These are phyloP conservation scores for Jacana jacana DNA, from an alignment of 2,113 vertebrate species.

Conservation along the genomic window DNA sequence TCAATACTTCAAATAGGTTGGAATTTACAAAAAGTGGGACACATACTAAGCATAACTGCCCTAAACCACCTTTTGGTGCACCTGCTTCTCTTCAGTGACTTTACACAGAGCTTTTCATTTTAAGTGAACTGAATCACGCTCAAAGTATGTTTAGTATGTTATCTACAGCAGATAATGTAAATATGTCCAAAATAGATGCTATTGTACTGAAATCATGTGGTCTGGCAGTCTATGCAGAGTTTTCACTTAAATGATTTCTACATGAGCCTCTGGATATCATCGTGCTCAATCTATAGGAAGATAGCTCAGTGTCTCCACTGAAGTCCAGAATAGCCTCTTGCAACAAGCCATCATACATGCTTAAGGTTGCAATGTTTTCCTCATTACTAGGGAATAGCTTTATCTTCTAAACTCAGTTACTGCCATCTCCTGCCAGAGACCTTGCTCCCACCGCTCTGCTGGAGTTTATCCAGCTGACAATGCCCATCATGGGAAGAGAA, in stretches of 20 bases:
- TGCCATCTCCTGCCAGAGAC: not conserved
- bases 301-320: accelerated
- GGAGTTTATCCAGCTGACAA: not conserved
- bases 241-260: not conserved
- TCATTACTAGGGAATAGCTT: not conserved
- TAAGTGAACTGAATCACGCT: not conserved
- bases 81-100: not conserved
- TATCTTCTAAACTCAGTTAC: not conserved
- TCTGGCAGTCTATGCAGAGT: not conserved
- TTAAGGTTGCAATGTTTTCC: not conserved
- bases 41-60: not conserved
- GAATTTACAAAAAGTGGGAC: not conserved
- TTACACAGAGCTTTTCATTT: not conserved
- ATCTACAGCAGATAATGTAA: not conserved
- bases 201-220: not conserved
- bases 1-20: not conserved
- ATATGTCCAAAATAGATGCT: not conserved
- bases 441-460: conserved; percentile 3
- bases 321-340: not conserved
- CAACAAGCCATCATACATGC: not conserved
- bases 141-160: not conserved
- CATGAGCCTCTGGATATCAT: not conserved
- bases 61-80: not conserved
- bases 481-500: not conserved
- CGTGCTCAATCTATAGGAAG: accelerated